A percentile compares a stretch with the other conserved stretches of the same genome.
phyloP scores from a whole-genome alignment of 2,113 vertebrate genomes.

The Oryzias woworae region DNA sequence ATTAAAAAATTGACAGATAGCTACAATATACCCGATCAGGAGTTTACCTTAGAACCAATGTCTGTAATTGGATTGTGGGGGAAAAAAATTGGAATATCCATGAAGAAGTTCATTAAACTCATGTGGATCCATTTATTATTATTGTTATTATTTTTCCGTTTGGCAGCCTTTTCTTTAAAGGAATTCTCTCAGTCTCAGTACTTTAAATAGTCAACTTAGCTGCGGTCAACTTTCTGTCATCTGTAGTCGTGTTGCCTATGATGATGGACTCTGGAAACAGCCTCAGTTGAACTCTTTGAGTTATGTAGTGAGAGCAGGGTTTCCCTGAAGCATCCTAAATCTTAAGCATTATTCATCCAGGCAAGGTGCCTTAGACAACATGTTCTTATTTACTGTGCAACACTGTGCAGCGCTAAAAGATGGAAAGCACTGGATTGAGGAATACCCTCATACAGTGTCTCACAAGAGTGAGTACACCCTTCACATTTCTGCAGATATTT shows the following conservation, averaged over 20 bases:
- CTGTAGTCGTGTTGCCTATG: slow-evolving; percentile 29
- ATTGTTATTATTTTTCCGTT: slow-evolving; percentile 18
- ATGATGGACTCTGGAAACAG: slow-evolving; percentile 48
- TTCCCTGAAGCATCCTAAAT: slow-evolving; percentile 60
- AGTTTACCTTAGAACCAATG: too few species aligned
- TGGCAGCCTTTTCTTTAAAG: slow-evolving; percentile 34
- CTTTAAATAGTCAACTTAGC: slow-evolving; percentile 42
- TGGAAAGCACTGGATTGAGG: slow-evolving; percentile 26
- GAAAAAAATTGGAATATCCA: too few species aligned
- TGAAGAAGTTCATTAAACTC: slow-evolving; percentile 31
- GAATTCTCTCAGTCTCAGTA: slow-evolving; percentile 48
- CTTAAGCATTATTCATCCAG: slow-evolving; percentile 51
- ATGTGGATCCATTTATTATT: slow-evolving; percentile 28
- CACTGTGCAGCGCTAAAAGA: slow-evolving; percentile 23
- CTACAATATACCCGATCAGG: too few species aligned
- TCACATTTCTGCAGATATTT: too few species aligned
- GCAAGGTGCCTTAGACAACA: slow-evolving; percentile 51
- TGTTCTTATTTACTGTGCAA: slow-evolving; percentile 56
- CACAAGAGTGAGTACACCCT: not conserved
- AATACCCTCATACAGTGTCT: slow-evolving; percentile 37
- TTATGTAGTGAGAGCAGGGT: slow-evolving; percentile 31
- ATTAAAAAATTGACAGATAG: too few species aligned
- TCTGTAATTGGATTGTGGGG: too few species aligned
- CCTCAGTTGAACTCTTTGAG: slow-evolving; percentile 48
- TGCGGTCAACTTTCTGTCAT: slow-evolving; percentile 52